Evolutionary conservation across 2,113 vertebrate species (phyloP), one percentile per base, ranked within the genome.

Genomic region (Sakesphorus luctuosus): DNA sequence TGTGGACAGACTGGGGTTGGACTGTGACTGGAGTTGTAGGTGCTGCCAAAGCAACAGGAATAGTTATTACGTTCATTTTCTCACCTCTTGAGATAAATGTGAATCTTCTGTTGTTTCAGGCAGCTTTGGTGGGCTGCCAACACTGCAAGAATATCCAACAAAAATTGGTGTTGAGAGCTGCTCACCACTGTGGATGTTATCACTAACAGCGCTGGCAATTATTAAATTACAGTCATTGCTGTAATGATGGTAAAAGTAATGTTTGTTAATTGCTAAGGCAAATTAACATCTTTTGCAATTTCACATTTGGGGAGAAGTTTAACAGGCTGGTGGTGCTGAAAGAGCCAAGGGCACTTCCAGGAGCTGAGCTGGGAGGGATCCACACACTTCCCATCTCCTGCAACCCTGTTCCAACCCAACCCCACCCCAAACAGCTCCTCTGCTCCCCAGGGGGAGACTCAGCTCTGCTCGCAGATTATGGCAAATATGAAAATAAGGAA

Each of bases 91-190:
- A 87, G 87, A 79, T 17, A 65, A 71, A 79, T 26, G 52, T 2
- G 87, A 29, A 18, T 75, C 77, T n/a, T 40, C 29, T 43, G 58
- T 23, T 59, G 59, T 89, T 90, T 53, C 76, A 52, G 36, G 61
- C 73, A 67, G 12, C 55, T 25, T 9, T 47, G 89, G 86, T 86
- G 89, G 73, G 81, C 91, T 82, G 94, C 91, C 85, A 89, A 1
- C 31, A 0, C 29, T 3, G 49, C n/a, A 1, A 59, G 77, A 56
- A 40, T 15, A 55, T 12, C 66, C 56, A 86, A 7, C 77, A 68
- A 8, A 75, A 89, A 52, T 10, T 28, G 81, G 29, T 58, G 81
- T 3, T 36, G 91, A 66, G 94, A 75, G 75, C 40, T 3, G 47
- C 62, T 82, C 58, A 6, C 13, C 2, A 1, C 81, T 26, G 53